Evolutionary conservation across 1,140 invertebrate genomes (phyloP).

Genomic region (Rhopalosiphum maidis): DNA sequence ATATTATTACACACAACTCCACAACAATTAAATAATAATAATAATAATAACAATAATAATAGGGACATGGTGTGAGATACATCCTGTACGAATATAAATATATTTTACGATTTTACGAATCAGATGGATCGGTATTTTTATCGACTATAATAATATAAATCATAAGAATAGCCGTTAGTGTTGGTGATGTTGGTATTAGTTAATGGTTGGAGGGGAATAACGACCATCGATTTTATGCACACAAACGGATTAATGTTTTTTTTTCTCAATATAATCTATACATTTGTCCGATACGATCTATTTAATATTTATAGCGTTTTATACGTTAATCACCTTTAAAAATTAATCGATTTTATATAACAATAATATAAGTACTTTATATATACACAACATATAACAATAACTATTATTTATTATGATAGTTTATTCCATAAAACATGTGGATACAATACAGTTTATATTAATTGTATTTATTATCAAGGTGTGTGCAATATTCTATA

Average conservation of each 20-base stretch:
- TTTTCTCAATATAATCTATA: slow-evolving; percentile 16
- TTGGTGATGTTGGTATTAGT: not conserved
- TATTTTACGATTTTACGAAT: not conserved
- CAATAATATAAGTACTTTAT: not conserved
- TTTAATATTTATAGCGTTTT: not conserved
- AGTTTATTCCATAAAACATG: not conserved
- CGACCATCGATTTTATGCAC: not conserved
- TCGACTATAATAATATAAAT: slow-evolving; percentile 8
- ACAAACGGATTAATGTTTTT: slow-evolving; percentile 3
- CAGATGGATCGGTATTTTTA: slow-evolving; percentile 14
- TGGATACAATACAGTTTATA: not conserved
- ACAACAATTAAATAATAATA: not conserved
- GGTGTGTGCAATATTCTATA: not conserved
- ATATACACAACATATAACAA: not conserved
- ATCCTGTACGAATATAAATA: slow-evolving; percentile 12
- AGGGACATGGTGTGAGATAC: not conserved
- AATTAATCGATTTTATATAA: not conserved
- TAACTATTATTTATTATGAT: not conserved
- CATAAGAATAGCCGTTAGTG: slow-evolving; percentile 8
- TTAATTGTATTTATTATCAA: not conserved
- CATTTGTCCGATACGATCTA: not conserved
- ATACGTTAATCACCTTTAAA: not conserved
- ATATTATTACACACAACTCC: not conserved
- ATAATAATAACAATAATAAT: no score
- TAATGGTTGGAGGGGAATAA: not conserved